Evolutionary conservation across 2,888 invertebrate genomes (phyloP), one percentile per base, ranked within the genome.

Genomic region (Galerucella pusilla): DNA sequence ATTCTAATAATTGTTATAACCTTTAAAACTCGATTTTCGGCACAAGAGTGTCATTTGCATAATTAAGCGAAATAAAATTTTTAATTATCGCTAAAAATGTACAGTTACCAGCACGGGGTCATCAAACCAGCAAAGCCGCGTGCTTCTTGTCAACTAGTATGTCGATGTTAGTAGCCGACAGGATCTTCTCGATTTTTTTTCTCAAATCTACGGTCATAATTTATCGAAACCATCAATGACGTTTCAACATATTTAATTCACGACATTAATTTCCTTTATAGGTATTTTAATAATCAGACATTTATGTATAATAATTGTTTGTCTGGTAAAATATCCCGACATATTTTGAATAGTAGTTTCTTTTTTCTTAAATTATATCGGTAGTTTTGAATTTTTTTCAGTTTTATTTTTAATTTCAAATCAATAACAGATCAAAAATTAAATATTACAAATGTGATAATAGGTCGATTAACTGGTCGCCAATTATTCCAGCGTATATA

Each of bases 281-380:
- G 64, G 46, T 46, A 65, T 65, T 46, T 65, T 46, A 65, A 46
- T 65, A 65, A 65, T 46, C 12, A 14, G 6, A 65, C 12, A 45
- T 54, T 14, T 65, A 65, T 45, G 20, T 20, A 46, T n/a, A 65
- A 46, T n/a, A 65, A 65, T 65, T 65, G 16, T 65, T 65, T 16
- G 46, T 65, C 64, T 65, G 46, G 16, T 46, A 45, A 64, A 64
- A 64, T 64, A 64, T 64, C 11, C 46, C 14, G 9, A 42, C 42
- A 61, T 61, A 42, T 61, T 61, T 61, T 16, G 16, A 64, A 64
- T 45, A 46, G 10, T 2, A 2, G 20, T 20, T 57, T 20, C 1
- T 57, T 54, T 57, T 20, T 2, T 57, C 57, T 2, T 46, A 10
- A 46, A 46, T 12, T 4, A 46, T 46, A 12, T 46, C 46, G 12